Evolutionary conservation across 2,888 invertebrate species (phyloP).

Genomic region (Coleophora flavipennella): DNA sequence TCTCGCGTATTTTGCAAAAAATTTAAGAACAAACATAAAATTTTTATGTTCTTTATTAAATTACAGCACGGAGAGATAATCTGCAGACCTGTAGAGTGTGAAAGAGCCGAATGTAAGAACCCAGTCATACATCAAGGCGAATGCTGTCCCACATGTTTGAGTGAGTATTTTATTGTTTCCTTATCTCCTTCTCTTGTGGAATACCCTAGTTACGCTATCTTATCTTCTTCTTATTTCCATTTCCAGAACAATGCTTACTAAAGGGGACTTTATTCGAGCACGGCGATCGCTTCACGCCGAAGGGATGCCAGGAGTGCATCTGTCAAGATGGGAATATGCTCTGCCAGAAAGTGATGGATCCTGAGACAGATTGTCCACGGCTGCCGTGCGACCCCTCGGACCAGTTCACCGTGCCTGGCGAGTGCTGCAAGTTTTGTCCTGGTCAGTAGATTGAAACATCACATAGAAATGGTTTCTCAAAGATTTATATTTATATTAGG

Average conservation of each 20-base stretch:
- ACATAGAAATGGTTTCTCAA: too few relatives aligned
- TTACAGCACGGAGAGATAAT: conserved; percentile 87
- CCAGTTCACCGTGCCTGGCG: conserved; percentile 86
- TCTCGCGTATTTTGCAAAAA: too few relatives aligned
- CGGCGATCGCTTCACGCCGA: conserved; percentile 80
- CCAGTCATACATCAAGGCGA: conserved; percentile 84
- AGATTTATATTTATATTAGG: too few relatives aligned
- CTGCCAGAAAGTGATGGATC: conserved; percentile 81
- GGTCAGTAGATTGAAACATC: conserved; percentile 76
- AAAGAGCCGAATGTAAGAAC: conserved; percentile 82
- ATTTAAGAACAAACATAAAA: too few relatives aligned
- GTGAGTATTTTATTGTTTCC: conserved; percentile 66
- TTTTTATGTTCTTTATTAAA: not conserved
- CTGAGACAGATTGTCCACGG: conserved; percentile 81
- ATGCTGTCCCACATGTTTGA: conserved; percentile 89
- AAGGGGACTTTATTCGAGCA: conserved; percentile 83
- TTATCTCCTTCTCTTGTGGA: too few relatives aligned
- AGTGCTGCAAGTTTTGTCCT: conserved; percentile 93
- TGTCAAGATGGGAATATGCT: conserved; percentile 88
- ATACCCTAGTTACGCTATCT: not conserved
- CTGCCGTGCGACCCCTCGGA: conserved; percentile 83
- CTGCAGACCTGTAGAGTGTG: conserved; percentile 88
- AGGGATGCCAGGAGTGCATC: conserved; percentile 85
- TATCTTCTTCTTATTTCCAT: conserved; percentile 1
- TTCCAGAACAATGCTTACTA: conserved; percentile 80